These are phyloP conservation scores for Brotula barbata DNA, from an alignment of 2,797 vertebrate species.

Conservation along the genomic window DNA sequence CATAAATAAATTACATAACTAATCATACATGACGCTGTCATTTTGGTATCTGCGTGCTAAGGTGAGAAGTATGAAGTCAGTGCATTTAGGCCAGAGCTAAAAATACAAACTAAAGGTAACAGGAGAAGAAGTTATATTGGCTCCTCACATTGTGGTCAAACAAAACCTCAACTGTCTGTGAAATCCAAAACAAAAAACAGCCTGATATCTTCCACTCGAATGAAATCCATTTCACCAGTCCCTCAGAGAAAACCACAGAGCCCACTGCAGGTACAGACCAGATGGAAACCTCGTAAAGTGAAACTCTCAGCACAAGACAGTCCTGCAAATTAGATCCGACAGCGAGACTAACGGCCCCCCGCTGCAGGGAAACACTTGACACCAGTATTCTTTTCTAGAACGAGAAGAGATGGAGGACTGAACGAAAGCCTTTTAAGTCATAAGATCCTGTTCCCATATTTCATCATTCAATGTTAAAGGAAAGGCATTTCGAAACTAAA, in stretches of 20 bases:
- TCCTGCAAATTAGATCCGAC: conserved; percentile 57
- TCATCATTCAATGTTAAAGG: conserved; percentile 36
- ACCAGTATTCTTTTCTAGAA: conserved; percentile 23
- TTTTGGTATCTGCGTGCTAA: no score
- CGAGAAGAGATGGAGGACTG: conserved; percentile 1
- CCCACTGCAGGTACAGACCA: conserved; percentile 38
- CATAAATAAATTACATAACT: no score
- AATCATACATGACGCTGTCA: no score
- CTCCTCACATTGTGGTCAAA: conserved; percentile 7
- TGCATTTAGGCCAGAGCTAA: background rate
- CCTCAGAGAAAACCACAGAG: conserved; percentile 41
- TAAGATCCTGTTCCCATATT: conserved; percentile 16
- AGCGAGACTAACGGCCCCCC: conserved; percentile 21
- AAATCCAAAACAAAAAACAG: conserved; percentile 44
- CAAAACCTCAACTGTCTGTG: conserved; percentile 27
- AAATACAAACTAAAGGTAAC: conserved; percentile 17
- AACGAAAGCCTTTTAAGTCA: conserved; percentile 41
- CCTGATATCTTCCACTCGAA: conserved; percentile 28
- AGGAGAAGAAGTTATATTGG: conserved; percentile 6
- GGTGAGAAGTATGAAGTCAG: conserved; percentile 1
- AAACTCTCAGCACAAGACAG: conserved; percentile 51
- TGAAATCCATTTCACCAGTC: conserved; percentile 46
- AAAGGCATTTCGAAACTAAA: conserved; percentile 46
- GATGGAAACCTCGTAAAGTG: conserved; percentile 29
- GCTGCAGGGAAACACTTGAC: conserved; percentile 36